Percentiles rank a stretch among this genome's conserved stretches.
Conservation (phyloP, 2,113 vertebrate species). For the Charadrius vociferus region DNA sequence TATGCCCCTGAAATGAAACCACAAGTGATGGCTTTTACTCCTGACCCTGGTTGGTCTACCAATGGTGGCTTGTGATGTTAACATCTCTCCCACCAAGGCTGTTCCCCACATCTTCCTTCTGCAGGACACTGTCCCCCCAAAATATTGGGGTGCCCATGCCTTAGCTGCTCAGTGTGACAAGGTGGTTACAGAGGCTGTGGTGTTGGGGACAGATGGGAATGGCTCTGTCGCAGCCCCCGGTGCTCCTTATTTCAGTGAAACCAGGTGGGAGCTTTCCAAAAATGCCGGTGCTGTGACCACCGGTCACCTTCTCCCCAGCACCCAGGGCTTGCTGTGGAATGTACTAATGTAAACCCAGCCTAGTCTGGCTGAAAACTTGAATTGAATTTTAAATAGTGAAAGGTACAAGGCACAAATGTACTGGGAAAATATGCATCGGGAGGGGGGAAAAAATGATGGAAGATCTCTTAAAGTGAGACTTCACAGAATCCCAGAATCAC, state of each 20-base stretch:
- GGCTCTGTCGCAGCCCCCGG: rapidly evolving
- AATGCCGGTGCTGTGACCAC: not conserved
- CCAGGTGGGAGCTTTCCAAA: not conserved
- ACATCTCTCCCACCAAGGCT: rapidly evolving
- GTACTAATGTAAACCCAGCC: not conserved
- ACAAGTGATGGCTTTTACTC: not conserved
- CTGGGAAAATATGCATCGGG: not conserved
- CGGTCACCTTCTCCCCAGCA: not conserved
- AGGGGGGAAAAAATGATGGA: not conserved
- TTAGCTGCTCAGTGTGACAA: rapidly evolving
- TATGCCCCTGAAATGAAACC: not conserved
- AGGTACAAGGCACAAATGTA: not conserved
- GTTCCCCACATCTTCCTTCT: not conserved
- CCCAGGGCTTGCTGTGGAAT: not conserved
- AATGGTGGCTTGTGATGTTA: not conserved
- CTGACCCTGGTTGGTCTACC: rapidly evolving
- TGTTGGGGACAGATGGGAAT: not conserved
- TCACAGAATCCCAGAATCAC: too few relatives aligned
- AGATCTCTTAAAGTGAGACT: not conserved
- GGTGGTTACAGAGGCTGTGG: not conserved
- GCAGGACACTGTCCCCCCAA: not conserved
- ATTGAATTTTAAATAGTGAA: not conserved
- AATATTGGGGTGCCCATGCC: rapidly evolving
- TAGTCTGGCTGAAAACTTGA: not conserved
- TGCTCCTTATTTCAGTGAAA: not conserved